Conservation (phyloP, 64 coral and sea anemone genomes). For the Pachyseris speciosa region DNA sequence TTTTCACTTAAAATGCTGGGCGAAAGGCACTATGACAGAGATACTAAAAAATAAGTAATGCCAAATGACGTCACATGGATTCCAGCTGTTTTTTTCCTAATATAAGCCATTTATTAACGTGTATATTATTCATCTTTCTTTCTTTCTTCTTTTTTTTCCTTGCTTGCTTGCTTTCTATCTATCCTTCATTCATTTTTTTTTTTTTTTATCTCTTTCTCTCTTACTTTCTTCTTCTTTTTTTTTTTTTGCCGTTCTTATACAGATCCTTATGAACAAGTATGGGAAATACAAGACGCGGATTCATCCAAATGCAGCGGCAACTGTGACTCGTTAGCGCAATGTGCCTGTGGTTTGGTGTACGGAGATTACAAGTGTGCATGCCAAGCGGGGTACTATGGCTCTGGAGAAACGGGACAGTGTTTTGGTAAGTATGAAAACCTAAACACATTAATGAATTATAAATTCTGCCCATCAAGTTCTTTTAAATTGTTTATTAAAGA, state of each 20-base stretch:
- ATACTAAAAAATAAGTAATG: too few species aligned
- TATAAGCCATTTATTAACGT: too few species aligned
- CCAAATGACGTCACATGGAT: too few species aligned
- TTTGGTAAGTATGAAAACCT: conserved; percentile 59
- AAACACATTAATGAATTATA: too few species aligned
- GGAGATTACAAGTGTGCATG: conserved; percentile 88
- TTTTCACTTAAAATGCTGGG: too few species aligned
- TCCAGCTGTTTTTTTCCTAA: too few species aligned
- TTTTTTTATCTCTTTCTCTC: background rate
- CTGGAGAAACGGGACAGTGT: conserved; percentile 59
- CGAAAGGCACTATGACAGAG: too few species aligned
- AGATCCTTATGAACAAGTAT: conserved; percentile 82
- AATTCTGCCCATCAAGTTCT: background rate
- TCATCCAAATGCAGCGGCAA: conserved; percentile 20
- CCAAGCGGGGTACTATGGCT: conserved; percentile 48
- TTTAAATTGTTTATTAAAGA: too few species aligned
- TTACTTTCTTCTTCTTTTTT: background rate
- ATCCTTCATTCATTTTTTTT: background rate
- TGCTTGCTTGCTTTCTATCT: too few species aligned
- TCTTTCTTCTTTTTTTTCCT: too few species aligned
- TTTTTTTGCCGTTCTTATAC: background rate
- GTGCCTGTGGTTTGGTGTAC: conserved; percentile 80
- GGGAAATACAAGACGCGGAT: conserved; percentile 55
- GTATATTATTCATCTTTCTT: too few species aligned
- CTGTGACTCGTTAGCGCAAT: conserved; percentile 45